Evolutionary conservation across 2,888 invertebrate genomes (phyloP).

Genomic region (Didymodactylos carnosus): DNA sequence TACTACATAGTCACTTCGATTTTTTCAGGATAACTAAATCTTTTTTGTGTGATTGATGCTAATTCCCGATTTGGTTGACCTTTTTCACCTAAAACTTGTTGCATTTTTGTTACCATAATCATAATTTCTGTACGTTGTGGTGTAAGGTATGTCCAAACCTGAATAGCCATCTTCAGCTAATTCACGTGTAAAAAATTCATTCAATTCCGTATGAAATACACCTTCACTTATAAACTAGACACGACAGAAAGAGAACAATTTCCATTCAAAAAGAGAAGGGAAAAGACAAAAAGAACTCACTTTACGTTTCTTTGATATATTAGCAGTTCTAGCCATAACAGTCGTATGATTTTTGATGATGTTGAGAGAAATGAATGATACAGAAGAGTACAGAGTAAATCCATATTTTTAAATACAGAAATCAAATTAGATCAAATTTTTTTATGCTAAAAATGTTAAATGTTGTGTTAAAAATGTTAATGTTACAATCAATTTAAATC

Average conservation of each 20-base stretch:
- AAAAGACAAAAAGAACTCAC: neutral
- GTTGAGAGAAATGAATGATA: too few relatives aligned
- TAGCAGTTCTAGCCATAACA: conserved; percentile 5
- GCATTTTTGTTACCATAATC: conserved; percentile 84
- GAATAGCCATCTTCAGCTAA: conserved; percentile 98
- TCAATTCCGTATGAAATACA: conserved; percentile 94
- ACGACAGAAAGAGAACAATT: conserved; percentile 10
- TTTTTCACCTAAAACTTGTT: conserved; percentile 92
- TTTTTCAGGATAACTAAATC: conserved; percentile 84
- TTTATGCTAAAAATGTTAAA: too few relatives aligned
- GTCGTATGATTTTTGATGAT: too few relatives aligned
- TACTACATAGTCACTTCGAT: conserved; percentile 53
- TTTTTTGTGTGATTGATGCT: conserved; percentile 91
- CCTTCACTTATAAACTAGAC: conserved; percentile 97
- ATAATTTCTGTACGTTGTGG: too few relatives aligned
- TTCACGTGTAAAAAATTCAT: conserved; percentile 93
- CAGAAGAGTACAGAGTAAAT: too few relatives aligned
- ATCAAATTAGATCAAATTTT: too few relatives aligned
- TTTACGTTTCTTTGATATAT: conserved; percentile 7
- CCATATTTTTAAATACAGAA: too few relatives aligned
- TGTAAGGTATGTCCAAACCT: too few relatives aligned
- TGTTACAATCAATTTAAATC: too few relatives aligned
- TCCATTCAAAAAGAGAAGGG: too few relatives aligned
- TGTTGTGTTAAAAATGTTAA: too few relatives aligned
- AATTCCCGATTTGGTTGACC: conserved; percentile 76